Base-by-base conservation (phyloP, 2,888 invertebrate genomes). In the Aspidiotus destructor region DNA sequence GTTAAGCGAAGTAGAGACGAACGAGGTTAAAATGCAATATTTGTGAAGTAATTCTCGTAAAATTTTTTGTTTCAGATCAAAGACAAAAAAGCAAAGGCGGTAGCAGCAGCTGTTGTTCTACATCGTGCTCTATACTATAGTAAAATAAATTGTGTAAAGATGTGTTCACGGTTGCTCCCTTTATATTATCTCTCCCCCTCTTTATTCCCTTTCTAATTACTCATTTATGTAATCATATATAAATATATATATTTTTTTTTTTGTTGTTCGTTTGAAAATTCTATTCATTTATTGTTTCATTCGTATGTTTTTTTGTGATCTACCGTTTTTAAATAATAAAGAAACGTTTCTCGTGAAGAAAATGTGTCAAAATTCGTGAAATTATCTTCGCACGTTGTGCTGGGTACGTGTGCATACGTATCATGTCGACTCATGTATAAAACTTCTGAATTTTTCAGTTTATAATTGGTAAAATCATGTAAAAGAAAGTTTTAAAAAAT, bases 31-130 rank as follows among this genome's bases (percentile, higher is more conserved):
- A 61, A 61, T 3, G 61, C 9, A 15, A 28, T 7, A 40, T 65
- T 17, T 42, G 28, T 61, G 54, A 67, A n/a, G 73, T 72, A 73
- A 71, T 74, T 73, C 72, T 76, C 74, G 16, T 58, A 3, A 28
- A 44, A 16, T 64, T 44, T 75, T 73, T 76, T 76, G 84, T 86
- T 75, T 6, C 84, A 93, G 92, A 92, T 87, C 92, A 92, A 85
- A 86, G 92, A 82, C 92, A 92, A 82, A 92, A 92, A 81, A 92
- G 92, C 83, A 93, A 93, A 87, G 91, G 91, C 74, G 91, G 92
- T 74, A 90, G 91, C 76, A 92, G 90, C 83, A 90, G 90, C 86
- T 92, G 92, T 85, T 93, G 92, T 84, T 90, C 91, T 76, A 86
- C 91, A 76, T 88, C 91, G 74, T 92, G 92, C 84, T 88, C 89